Percentiles rank a stretch among this genome's conserved stretches.
These are phyloP conservation scores for Steatornis caripensis DNA, from an alignment of 2,113 vertebrate species.

Conservation along the genomic window DNA sequence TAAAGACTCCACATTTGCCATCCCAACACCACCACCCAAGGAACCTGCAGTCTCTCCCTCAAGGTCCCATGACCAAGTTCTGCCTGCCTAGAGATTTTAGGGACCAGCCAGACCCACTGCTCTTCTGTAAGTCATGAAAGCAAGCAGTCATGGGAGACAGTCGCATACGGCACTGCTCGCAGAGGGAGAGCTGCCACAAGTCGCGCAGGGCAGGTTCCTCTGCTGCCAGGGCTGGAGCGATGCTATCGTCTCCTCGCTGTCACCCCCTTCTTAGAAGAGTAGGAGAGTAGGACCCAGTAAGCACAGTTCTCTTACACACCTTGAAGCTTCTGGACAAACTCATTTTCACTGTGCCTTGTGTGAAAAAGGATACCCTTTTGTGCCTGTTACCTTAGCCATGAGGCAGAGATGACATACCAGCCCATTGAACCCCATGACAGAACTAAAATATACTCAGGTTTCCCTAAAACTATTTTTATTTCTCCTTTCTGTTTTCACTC, in stretches of 20 bases:
- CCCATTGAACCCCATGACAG: neutral
- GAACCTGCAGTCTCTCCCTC: neutral
- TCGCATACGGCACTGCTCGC: fast-evolving
- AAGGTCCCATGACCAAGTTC: neutral
- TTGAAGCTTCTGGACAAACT: neutral
- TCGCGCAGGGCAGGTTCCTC: fast-evolving
- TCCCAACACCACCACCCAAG: neutral
- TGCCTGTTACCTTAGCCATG: fast-evolving
- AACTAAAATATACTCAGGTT: neutral
- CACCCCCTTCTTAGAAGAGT: neutral
- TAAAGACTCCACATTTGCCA: neutral
- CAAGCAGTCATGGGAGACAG: neutral
- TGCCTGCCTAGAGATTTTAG: neutral
- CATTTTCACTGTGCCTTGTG: neutral
- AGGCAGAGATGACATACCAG: neutral
- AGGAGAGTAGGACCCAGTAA: neutral
- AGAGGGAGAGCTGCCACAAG: neutral
- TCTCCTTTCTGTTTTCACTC: neutral
- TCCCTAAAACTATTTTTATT: neutral
- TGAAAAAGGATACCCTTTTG: neutral
- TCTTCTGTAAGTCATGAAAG: neutral
- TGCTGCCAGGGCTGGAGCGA: neutral
- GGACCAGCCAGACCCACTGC: neutral
- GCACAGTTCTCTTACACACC: neutral
- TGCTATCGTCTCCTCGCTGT: neutral